A percentile compares a stretch with the other conserved stretches of the same genome.
Conservation (phyloP, 2,797 vertebrate species). For the Florisuga fusca region DNA sequence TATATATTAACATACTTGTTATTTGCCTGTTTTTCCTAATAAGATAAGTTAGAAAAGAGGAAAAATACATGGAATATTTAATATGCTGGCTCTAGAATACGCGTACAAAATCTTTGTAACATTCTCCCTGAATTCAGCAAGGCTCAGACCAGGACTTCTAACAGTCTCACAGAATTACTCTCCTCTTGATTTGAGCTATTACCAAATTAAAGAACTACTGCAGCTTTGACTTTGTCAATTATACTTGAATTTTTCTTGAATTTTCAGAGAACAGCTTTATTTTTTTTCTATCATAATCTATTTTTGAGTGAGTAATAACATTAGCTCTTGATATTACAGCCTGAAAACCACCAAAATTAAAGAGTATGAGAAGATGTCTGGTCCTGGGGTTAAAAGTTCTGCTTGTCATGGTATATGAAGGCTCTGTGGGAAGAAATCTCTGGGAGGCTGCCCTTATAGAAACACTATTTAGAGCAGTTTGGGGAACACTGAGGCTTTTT, state of each 20-base stretch:
- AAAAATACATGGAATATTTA: background rate
- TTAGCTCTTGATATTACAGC: background rate
- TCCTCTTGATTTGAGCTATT: background rate
- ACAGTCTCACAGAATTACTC: background rate
- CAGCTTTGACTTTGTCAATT: background rate
- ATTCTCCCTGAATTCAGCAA: background rate
- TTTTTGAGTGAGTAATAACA: background rate
- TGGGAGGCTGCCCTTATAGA: background rate
- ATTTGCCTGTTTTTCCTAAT: background rate
- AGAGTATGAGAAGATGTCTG: background rate
- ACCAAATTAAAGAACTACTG: background rate
- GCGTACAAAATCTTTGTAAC: background rate
- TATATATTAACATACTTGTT: background rate
- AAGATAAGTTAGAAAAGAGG: background rate
- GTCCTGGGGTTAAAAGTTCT: background rate
- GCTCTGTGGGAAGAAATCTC: background rate
- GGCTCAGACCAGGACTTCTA: background rate
- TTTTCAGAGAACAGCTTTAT: background rate
- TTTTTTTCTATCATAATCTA: background rate
- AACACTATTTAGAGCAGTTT: background rate
- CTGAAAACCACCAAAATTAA: conserved; percentile 3
- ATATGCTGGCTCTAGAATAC: background rate
- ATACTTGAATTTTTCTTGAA: background rate
- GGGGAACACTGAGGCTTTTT: background rate
- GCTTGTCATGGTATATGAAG: background rate